phyloP scores from a whole-genome alignment of 2,888 invertebrate genomes.

The Muschampia plurimacula region DNA sequence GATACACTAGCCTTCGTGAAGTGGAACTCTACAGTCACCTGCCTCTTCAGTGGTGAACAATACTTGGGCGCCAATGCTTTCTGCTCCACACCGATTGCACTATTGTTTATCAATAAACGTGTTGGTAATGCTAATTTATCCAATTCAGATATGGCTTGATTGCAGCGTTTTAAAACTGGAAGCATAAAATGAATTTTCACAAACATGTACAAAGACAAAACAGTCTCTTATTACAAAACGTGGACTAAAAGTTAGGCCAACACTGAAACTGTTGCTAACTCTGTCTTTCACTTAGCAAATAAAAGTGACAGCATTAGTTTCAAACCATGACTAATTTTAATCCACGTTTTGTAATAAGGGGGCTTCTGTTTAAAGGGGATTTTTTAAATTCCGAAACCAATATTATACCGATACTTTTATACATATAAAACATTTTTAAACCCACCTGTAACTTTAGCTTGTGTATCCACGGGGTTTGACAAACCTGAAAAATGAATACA shows the following conservation, averaged over 20 bases:
- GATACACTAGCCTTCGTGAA: slow-evolving; percentile 61
- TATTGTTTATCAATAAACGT: slow-evolving; percentile 65
- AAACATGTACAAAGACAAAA: not conserved
- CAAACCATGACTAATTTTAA: too few relatives aligned
- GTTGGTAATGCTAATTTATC: slow-evolving; percentile 66
- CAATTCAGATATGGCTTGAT: slow-evolving; percentile 65
- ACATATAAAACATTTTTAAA: slow-evolving; percentile 43
- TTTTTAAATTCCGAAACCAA: not conserved
- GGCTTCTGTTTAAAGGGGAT: too few relatives aligned
- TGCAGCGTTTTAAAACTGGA: slow-evolving; percentile 77
- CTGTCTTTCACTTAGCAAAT: too few relatives aligned
- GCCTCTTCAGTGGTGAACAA: slow-evolving; percentile 77
- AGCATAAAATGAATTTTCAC: slow-evolving; percentile 60
- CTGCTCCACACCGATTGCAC: slow-evolving; percentile 54
- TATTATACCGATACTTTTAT: not conserved
- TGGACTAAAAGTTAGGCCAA: too few relatives aligned
- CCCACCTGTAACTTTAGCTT: slow-evolving; percentile 67
- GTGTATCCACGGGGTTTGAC: slow-evolving; percentile 57
- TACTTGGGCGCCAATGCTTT: slow-evolving; percentile 64
- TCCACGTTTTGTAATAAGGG: too few relatives aligned
- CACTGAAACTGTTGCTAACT: too few relatives aligned
- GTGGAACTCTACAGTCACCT: slow-evolving; percentile 65
- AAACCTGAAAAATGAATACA: slow-evolving; percentile 70
- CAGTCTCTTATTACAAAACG: too few relatives aligned
- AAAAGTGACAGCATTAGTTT: too few relatives aligned